Percentiles rank a stretch among this genome's conserved stretches.
Conservation (phyloP, 2,888 invertebrate species). For the Pasiphila rectangulata region DNA sequence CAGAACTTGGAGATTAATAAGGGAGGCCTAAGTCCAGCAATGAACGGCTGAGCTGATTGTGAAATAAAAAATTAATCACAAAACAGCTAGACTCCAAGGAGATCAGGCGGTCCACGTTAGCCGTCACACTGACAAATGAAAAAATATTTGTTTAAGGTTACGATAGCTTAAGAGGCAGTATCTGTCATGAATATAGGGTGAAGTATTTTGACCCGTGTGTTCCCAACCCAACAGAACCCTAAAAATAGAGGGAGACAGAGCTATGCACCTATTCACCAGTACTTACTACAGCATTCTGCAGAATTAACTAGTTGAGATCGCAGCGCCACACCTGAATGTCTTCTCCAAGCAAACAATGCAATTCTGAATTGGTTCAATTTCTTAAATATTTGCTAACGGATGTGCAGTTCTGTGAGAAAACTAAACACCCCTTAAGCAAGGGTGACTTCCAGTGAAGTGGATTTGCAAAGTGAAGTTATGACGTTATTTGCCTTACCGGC, state of each 20-base stretch:
- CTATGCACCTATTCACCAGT: constrained; percentile 37
- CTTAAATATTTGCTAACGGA: constrained; percentile 39
- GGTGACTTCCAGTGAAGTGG: constrained; percentile 56
- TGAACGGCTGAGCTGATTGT: too few relatives aligned
- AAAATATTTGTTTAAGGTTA: too few relatives aligned
- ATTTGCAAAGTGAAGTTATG: constrained; percentile 71
- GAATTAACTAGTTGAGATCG: constrained; percentile 53
- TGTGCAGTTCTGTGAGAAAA: constrained; percentile 55
- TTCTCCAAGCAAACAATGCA: constrained; percentile 45
- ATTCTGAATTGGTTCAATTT: constrained; percentile 44
- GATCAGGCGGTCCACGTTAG: too few relatives aligned
- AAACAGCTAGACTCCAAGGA: too few relatives aligned
- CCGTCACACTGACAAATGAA: too few relatives aligned
- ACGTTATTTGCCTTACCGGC: constrained; percentile 77
- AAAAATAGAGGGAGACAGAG: constrained; percentile 50
- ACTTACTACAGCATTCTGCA: constrained; percentile 48
- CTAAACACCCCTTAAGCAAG: constrained; percentile 52
- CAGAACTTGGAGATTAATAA: too few relatives aligned
- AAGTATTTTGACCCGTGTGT: constrained; percentile 46
- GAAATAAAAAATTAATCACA: too few relatives aligned
- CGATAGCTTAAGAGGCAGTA: too few relatives aligned
- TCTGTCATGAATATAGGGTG: too few relatives aligned
- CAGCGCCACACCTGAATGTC: constrained; percentile 68
- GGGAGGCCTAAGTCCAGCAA: too few relatives aligned
- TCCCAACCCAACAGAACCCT: constrained; percentile 33